Evolutionary conservation across 2,888 invertebrate genomes (phyloP), one percentile per base, ranked within the genome.

Genomic region (Brachynemurus nebulosus): DNA sequence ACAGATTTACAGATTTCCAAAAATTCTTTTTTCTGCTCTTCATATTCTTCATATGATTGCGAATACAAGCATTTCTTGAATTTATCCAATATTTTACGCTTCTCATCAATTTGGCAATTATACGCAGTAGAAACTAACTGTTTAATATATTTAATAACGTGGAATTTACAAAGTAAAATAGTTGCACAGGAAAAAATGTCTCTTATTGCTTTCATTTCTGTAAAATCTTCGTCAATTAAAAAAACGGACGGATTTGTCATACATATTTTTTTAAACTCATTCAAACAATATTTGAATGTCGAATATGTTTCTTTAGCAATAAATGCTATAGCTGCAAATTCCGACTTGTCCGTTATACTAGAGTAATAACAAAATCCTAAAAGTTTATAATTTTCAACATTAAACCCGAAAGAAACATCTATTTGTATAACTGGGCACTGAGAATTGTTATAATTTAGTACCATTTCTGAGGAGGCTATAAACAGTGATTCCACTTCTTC

Each of bases 171-270:
- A 25, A 25, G 27, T 25, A 25, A 25, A 25, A 25, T n/a, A 11
- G 27, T 25, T 25, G 27, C 27, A 25, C 27, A 9, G 11, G 27
- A 25, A 25, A 25, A 25, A 25, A 25, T 25, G 27, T 25, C 27
- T 25, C 27, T 25, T 25, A 41, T 41, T 9, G 25, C 20, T 25
- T 25, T 40, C 16, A 17, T 41, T n/a, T 41, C 30, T 9, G 25
- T 45, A 35, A 45, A 45, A 45, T 42, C 42, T 23, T 37, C 42
- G 42, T 45, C 41, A 42, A 45, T 42, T 45, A 45, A 45, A 45
- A 45, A 45, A 42, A 45, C 37, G 45, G 37, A 37, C 20, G 45
- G 45, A 38, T 45, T 36, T 36, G 27, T 36, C 36, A 19, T 45
- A 45, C 45, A 45, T 23, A 34, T 34, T 45, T 45, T 41, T 42